A percentile compares a stretch with the other conserved stretches of the same genome.
phyloP scores from a whole-genome alignment of 1,140 invertebrate species.

The roundworm (Caenorhabditis elegans) region DNA sequence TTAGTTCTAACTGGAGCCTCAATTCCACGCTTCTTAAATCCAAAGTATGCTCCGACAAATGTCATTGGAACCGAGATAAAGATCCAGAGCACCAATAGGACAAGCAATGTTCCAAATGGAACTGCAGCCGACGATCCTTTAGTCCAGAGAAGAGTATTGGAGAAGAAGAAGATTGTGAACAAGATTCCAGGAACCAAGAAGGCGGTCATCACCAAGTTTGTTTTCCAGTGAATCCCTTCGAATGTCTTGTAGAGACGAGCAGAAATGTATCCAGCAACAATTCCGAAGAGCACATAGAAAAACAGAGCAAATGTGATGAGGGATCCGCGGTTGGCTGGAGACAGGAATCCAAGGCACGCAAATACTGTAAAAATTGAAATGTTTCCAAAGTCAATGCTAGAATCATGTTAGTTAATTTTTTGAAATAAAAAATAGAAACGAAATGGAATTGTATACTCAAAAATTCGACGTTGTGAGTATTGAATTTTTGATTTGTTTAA shows the following conservation, averaged over 20 bases:
- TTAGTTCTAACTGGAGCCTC: slow-evolving; percentile 96
- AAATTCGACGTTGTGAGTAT: no score
- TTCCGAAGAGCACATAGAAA: slow-evolving; percentile 89
- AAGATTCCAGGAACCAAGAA: slow-evolving; percentile 91
- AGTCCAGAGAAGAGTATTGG: slow-evolving; percentile 92
- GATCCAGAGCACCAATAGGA: slow-evolving; percentile 93
- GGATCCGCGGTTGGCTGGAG: slow-evolving; percentile 94
- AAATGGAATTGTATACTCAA: no score
- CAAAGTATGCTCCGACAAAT: slow-evolving; percentile 95
- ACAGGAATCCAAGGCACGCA: slow-evolving; percentile 94
- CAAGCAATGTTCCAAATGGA: slow-evolving; percentile 94
- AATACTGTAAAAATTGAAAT: slow-evolving; percentile 74
- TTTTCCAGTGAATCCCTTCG: slow-evolving; percentile 96
- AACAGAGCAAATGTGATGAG: slow-evolving; percentile 89
- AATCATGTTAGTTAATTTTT: no score
- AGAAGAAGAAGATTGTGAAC: slow-evolving; percentile 89
- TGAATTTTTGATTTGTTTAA: no score
- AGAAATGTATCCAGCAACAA: slow-evolving; percentile 90
- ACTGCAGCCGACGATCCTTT: slow-evolving; percentile 85
- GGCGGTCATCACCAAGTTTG: slow-evolving; percentile 91
- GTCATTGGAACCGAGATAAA: slow-evolving; percentile 95
- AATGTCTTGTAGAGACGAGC: slow-evolving; percentile 95
- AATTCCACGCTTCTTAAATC: slow-evolving; percentile 89
- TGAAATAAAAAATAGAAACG: no score
- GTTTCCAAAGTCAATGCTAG: neutral